These are phyloP conservation scores for Drosophila diplacantha DNA, from an alignment of 2,888 invertebrate species.

Conservation along the genomic window DNA sequence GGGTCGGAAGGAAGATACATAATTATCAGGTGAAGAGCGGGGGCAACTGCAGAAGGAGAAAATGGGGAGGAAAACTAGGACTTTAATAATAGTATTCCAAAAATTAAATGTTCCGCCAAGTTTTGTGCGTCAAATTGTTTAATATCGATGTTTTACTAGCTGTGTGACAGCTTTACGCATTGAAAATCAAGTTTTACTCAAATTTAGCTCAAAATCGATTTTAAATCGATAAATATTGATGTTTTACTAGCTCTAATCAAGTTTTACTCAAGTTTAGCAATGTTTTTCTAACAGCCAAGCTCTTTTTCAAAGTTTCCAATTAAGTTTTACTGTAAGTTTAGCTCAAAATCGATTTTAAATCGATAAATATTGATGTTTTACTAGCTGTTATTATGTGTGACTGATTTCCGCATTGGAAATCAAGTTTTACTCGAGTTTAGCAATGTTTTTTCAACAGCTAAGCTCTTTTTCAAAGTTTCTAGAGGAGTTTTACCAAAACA, in stretches of 20 bases:
- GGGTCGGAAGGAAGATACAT: not conserved
- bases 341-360: not conserved
- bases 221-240: not conserved
- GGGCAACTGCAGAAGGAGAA: not conserved
- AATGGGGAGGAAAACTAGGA: not conserved
- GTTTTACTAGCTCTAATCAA: not conserved
- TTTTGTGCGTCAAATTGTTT: not conserved
- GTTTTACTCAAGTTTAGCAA: not conserved
- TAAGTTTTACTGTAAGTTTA: not conserved
- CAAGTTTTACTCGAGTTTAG: not conserved
- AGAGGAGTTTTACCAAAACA: not conserved
- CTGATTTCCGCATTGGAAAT: not conserved
- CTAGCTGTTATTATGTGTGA: not conserved
- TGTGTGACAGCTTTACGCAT: too few species aligned
- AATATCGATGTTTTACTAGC: too few species aligned
- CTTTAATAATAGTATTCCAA: not conserved
- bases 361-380: not conserved
- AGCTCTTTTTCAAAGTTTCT: not conserved
- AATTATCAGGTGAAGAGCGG: constrained; percentile 3
- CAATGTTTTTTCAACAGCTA: too few species aligned
- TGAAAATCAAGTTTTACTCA: too few species aligned
- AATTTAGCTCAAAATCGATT: too few species aligned
- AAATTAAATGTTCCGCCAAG: too few species aligned
- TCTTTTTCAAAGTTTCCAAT: not conserved
- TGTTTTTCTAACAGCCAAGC: too few species aligned